These are phyloP conservation scores for Tenebrio molitor DNA, from an alignment of 1,140 invertebrate genomes.

Conservation along the genomic window DNA sequence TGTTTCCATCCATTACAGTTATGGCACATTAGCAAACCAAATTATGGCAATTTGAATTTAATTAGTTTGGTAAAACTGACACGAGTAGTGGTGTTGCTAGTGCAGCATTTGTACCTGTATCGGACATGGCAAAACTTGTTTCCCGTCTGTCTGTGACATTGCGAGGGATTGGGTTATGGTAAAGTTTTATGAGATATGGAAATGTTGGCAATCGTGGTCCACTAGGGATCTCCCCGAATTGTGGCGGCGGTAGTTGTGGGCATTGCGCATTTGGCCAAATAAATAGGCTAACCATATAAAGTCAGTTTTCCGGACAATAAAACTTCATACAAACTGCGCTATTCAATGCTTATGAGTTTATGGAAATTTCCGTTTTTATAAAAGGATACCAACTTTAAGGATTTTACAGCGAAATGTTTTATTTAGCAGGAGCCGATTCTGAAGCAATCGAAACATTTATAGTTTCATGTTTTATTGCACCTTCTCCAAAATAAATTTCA, in stretches of 20 bases:
- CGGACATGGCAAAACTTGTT: slow-evolving; percentile 33
- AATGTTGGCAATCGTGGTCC: slow-evolving; percentile 57
- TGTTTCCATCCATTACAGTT: background rate
- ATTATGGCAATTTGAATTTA: slow-evolving; percentile 18
- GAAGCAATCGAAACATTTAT: too few relatives aligned
- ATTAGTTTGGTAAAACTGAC: slow-evolving; percentile 4
- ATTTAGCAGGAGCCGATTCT: too few relatives aligned
- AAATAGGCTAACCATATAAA: slow-evolving; percentile 60
- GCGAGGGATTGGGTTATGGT: slow-evolving; percentile 55
- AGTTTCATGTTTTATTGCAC: too few relatives aligned
- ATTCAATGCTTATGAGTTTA: slow-evolving; percentile 61
- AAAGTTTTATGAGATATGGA: slow-evolving; percentile 65
- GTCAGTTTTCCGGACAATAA: slow-evolving; percentile 63
- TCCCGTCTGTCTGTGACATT: slow-evolving; percentile 47
- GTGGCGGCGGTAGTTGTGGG: slow-evolving; percentile 34
- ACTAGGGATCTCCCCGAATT: slow-evolving; percentile 45
- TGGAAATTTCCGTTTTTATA: slow-evolving; percentile 54
- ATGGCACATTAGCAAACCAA: background rate
- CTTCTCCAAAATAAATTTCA: too few relatives aligned
- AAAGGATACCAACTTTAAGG: background rate
- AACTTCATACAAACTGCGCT: slow-evolving; percentile 62
- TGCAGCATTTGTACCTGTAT: slow-evolving; percentile 11
- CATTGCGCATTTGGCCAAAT: slow-evolving; percentile 55
- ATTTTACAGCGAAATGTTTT: background rate
- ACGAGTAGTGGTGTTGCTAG: background rate